Evolutionary conservation across 2,797 vertebrate genomes (phyloP), one percentile per base, ranked within the genome.

Genomic region (Toxotes lorentzi): DNA sequence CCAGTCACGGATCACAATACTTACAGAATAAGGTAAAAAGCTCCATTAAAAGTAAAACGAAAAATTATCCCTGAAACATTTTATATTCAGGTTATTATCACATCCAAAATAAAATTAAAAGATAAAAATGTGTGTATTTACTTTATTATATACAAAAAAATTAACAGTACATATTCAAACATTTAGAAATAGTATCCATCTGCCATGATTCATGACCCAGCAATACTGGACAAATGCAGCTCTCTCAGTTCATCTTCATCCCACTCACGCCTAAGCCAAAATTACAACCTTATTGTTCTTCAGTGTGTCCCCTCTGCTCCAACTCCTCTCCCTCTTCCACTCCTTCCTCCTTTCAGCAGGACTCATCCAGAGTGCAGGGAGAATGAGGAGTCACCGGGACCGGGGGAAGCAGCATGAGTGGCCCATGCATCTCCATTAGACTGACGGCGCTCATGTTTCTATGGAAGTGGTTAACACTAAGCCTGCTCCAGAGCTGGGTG

Each of bases 371-470:
- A 83, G 85, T 81, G 90, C 86, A 88, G 93, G 84, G 95, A 99
- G 97, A 97, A 99, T 99, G 98, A 98, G 95, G 97, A 96, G 86
- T 95, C 95, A 94, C 93, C 95, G 96, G 96, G 94, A 96, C 94
- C 94, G 96, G 95, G 94, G 96, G 97, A 96, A 98, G 96, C 96
- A 99, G 97, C 96, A 99, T 99, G 98, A 96, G 96, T 96, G 98
- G 97, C 97, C 96, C 94, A 92, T 96, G 96, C 96, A 96, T 95
- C 96, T 96, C 94, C 96, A 93, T 95, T 99, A 98, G 97, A 97
- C 96, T 94, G 95, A 86, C 95, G 95, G 96, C 96, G 96, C 97
- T 98, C 96, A 98, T 99, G 98, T 97, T 97, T 98, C 96, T 96
- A 98, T 98, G 97, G 97, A 96, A 96, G 96, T 97, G 96, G 94